Percentiles rank a stretch among this genome's conserved stretches.
phyloP scores from a whole-genome alignment of 2,797 vertebrate species.

The Lindbergichthys nudifrons region DNA sequence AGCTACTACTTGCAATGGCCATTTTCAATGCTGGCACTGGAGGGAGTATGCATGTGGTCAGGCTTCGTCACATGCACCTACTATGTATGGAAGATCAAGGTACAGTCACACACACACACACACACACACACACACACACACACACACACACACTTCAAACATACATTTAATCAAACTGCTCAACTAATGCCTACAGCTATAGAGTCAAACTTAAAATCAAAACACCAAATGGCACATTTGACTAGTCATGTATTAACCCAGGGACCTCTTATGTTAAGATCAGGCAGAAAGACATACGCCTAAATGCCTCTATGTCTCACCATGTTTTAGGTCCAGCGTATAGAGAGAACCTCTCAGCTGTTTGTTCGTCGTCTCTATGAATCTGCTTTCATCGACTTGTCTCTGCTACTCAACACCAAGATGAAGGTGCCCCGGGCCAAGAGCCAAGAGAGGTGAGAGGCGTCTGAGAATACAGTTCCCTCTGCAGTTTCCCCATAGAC shows the following conservation, averaged over 20 bases:
- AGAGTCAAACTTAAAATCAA: neutral
- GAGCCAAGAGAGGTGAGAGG: constrained; percentile 79
- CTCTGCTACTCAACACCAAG: constrained; percentile 87
- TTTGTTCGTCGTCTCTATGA: constrained; percentile 88
- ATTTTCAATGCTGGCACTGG: constrained; percentile 79
- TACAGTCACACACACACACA: constrained; percentile 21
- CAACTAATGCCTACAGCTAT: neutral
- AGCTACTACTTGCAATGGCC: constrained; percentile 80
- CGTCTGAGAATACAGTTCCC: neutral
- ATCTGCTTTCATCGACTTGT: constrained; percentile 87
- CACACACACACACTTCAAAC: neutral
- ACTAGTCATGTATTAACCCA: neutral
- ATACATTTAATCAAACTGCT: too few relatives aligned
- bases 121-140: neutral
- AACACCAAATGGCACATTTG: neutral
- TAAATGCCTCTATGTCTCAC: constrained; percentile 23
- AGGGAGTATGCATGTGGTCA: constrained; percentile 86
- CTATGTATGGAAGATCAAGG: constrained; percentile 85
- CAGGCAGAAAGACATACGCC: neutral
- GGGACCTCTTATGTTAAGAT: neutral
- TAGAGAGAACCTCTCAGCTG: constrained; percentile 86
- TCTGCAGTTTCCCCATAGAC: neutral
- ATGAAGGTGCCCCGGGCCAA: constrained; percentile 79
- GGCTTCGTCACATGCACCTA: constrained; percentile 82
- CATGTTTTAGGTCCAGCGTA: constrained; percentile 77